Evolutionary conservation across 2,113 vertebrate species (phyloP).

Genomic region (Smithornis capensis): DNA sequence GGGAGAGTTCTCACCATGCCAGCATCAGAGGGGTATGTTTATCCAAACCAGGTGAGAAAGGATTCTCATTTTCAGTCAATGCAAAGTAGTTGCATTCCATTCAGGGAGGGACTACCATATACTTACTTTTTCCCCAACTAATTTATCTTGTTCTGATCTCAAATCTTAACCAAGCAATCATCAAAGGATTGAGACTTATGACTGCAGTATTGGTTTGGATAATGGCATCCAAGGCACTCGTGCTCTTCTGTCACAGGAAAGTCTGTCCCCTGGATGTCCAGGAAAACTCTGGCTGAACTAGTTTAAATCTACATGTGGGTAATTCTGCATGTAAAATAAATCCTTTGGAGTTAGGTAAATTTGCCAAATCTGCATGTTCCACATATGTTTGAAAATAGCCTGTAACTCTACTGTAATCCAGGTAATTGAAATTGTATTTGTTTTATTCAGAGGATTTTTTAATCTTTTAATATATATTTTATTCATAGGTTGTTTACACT

Average conservation of each 20-base stretch:
- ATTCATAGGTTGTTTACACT: background rate
- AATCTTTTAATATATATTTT: background rate
- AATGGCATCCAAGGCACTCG: fast-evolving
- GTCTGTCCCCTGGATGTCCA: background rate
- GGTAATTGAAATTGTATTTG: background rate
- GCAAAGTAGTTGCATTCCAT: background rate
- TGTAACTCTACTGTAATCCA: background rate
- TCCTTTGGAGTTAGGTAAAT: background rate
- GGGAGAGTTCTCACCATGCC: background rate
- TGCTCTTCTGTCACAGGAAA: background rate
- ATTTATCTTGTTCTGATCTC: background rate
- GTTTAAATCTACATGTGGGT: background rate
- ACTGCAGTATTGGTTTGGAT: background rate
- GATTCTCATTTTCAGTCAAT: background rate
- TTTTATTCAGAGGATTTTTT: background rate
- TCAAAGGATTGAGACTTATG: background rate
- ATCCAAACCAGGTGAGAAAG: background rate
- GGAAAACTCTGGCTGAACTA: background rate
- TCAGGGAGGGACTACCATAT: background rate
- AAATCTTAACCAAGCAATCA: background rate
- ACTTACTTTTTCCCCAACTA: background rate
- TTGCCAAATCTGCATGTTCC: background rate
- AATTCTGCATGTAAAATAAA: background rate
- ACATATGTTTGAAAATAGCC: background rate
- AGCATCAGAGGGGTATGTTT: background rate